A percentile compares a stretch with the other conserved stretches of the same genome.
These are phyloP conservation scores for Delichon dasypus DNA, from an alignment of 2,797 vertebrate genomes.

Conservation along the genomic window DNA sequence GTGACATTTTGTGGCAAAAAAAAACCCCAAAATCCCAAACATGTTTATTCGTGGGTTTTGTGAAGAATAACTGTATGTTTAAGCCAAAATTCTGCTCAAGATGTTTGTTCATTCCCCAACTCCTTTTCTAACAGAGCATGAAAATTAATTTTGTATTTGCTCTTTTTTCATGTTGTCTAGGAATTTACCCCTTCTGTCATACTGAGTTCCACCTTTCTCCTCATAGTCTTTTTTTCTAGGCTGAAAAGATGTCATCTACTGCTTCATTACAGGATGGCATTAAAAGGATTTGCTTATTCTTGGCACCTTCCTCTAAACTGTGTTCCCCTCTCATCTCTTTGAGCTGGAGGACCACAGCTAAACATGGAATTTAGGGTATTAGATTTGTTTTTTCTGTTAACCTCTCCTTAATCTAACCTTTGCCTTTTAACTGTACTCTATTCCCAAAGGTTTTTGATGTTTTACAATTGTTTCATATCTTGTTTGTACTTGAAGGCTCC, in stretches of 20 bases:
- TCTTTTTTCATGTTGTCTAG: accelerated
- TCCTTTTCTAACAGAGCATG: background rate
- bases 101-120: background rate
- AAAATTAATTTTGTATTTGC: background rate
- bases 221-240: background rate
- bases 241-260: background rate
- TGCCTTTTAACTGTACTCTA: background rate
- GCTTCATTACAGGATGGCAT: background rate
- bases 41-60: background rate
- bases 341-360: background rate
- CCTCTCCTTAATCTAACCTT: background rate
- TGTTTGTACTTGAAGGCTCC: background rate
- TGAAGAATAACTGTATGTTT: background rate
- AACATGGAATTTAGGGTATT: background rate
- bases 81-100: background rate
- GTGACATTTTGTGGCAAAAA: background rate
- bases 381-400: background rate
- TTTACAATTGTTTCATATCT: background rate
- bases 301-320: background rate
- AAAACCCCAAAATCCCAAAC: no score
- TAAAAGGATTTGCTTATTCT: background rate
- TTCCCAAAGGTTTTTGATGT: background rate
- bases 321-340: background rate
- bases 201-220: background rate
- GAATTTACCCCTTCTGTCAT: background rate